Evolutionary conservation across 2,113 vertebrate species (phyloP).

Genomic region (Acanthochromis polyacanthus): DNA sequence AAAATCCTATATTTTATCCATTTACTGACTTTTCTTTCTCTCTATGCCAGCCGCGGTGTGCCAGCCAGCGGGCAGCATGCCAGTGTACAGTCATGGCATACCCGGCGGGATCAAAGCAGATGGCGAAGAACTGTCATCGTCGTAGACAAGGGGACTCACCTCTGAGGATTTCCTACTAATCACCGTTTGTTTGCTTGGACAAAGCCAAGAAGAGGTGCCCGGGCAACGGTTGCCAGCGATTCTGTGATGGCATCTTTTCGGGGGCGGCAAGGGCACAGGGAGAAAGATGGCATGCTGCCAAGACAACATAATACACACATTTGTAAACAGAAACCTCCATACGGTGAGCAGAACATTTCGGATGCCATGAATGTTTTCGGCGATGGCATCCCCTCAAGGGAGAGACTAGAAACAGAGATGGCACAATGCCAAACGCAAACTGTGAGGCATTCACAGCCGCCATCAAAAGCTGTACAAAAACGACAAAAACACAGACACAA

Average conservation of each 20-base stretch:
- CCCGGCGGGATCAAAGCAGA: constrained; percentile 32
- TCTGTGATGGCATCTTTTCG: constrained; percentile 74
- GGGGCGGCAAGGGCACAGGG: constrained; percentile 53
- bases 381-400: constrained; percentile 70
- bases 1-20: constrained; percentile 36
- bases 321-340: constrained; percentile 65
- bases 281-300: constrained; percentile 77
- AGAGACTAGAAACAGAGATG: constrained; percentile 64
- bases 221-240: constrained; percentile 68
- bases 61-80: constrained; percentile 68
- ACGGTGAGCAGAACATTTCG: constrained; percentile 65
- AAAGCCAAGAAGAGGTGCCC: constrained; percentile 72
- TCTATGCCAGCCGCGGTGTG: constrained; percentile 56
- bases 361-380: constrained; percentile 62
- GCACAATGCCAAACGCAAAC: constrained; percentile 76
- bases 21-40: constrained; percentile 35
- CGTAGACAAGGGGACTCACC: constrained; percentile 66
- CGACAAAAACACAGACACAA: constrained; percentile 23
- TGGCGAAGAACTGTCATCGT: constrained; percentile 40
- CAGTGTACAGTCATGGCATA: constrained; percentile 48
- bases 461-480: constrained; percentile 45
- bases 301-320: constrained; percentile 63
- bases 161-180: constrained; percentile 71
- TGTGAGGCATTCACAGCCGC: constrained; percentile 33
- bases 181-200: constrained; percentile 70